Conservation (phyloP, 2,797 vertebrate genomes). For the Luscinia megarhynchos region DNA sequence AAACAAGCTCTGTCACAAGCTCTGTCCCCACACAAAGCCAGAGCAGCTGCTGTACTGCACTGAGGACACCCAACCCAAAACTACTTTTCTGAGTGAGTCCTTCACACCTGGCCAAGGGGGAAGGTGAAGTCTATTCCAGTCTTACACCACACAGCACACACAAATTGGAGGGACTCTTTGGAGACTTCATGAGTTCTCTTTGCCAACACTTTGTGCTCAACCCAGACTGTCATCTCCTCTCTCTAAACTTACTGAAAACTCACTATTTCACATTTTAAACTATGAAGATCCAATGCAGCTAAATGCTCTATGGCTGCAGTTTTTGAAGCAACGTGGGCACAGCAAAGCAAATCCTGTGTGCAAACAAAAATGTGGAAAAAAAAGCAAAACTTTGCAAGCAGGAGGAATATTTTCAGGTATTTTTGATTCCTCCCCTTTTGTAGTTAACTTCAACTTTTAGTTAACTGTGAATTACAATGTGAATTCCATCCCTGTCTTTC, state of each 20-base stretch:
- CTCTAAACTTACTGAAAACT: neutral
- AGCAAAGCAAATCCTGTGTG: neutral
- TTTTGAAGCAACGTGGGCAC: neutral
- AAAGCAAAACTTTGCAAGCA: neutral
- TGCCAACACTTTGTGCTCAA: fast-evolving
- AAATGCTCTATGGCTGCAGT: neutral
- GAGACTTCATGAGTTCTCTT: neutral
- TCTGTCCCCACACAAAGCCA: neutral
- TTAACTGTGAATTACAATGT: neutral
- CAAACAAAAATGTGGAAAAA: neutral
- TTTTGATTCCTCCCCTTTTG: neutral
- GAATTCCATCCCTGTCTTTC: neutral
- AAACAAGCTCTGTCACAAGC: neutral
- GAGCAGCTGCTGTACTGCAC: fast-evolving
- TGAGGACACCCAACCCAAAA: neutral
- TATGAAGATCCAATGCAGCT: neutral
- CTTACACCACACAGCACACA: neutral
- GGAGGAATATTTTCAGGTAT: neutral
- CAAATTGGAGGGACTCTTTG: neutral
- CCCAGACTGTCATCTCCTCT: neutral
- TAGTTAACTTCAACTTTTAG: neutral
- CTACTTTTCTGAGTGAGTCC: neutral
- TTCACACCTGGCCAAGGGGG: neutral
- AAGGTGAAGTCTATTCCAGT: neutral
- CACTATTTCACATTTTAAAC: neutral